Evolutionary conservation across 2,888 invertebrate species (phyloP).

Genomic region (Dendrolimus houi): DNA sequence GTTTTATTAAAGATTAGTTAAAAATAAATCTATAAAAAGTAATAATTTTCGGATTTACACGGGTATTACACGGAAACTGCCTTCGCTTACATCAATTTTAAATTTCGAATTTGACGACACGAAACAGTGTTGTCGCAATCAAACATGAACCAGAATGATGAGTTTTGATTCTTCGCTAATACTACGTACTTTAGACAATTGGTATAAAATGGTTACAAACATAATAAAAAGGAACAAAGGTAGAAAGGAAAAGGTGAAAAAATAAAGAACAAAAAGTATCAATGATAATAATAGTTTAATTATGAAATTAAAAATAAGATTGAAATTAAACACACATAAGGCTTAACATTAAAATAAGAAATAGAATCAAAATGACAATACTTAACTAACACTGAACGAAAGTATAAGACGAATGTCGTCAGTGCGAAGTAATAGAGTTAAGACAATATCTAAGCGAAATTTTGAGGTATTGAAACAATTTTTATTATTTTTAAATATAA

Average conservation of each 20-base stretch:
- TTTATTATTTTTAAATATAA: slow-evolving; percentile 2
- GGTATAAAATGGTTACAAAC: slow-evolving; percentile 38
- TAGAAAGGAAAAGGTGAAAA: slow-evolving; percentile 44
- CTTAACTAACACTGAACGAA: slow-evolving; percentile 33
- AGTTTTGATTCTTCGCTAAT: slow-evolving; percentile 10
- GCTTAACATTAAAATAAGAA: slow-evolving; percentile 68
- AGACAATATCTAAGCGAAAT: slow-evolving; percentile 24
- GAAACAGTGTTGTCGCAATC: too few relatives aligned
- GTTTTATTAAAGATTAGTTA: not conserved
- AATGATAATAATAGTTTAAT: slow-evolving; percentile 74
- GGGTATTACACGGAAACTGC: too few relatives aligned
- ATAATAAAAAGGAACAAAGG: slow-evolving; percentile 28
- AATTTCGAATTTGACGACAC: too few relatives aligned
- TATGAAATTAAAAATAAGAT: slow-evolving; percentile 73
- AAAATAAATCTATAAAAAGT: too few relatives aligned
- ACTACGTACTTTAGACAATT: slow-evolving; percentile 44
- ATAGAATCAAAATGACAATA: slow-evolving; percentile 36
- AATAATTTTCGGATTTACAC: too few relatives aligned
- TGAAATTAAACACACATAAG: slow-evolving; percentile 74
- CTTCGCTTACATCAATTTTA: too few relatives aligned
- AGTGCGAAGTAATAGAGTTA: slow-evolving; percentile 19
- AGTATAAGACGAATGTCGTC: slow-evolving; percentile 19
- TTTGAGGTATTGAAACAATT: slow-evolving; percentile 13
- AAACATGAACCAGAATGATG: too few relatives aligned
- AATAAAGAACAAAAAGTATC: slow-evolving; percentile 64